A percentile compares a stretch with the other conserved stretches of the same genome.
These are phyloP conservation scores for Fulica atra DNA, from an alignment of 2,113 vertebrate genomes.

Conservation along the genomic window DNA sequence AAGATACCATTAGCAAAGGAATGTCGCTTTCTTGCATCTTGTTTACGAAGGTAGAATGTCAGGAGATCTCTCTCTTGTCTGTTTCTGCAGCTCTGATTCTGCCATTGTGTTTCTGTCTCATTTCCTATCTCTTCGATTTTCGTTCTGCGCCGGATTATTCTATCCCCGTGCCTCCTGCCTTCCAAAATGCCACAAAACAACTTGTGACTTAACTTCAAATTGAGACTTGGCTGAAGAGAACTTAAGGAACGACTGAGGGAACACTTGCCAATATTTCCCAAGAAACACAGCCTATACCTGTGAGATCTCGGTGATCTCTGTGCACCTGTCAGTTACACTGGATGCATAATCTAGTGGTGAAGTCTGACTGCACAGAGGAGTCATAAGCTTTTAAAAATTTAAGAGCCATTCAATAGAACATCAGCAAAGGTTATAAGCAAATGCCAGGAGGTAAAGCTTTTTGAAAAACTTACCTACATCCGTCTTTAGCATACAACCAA, in stretches of 20 bases:
- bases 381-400: neutral
- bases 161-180: neutral
- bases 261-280: neutral
- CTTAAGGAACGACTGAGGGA: neutral
- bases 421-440: neutral
- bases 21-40: rapidly evolving
- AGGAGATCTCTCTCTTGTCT: neutral
- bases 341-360: neutral
- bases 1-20: neutral
- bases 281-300: neutral
- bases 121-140: neutral
- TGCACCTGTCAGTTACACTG: neutral
- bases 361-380: neutral
- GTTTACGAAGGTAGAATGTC: neutral
- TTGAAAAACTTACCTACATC: neutral
- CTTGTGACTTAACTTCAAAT: neutral
- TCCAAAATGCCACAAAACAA: neutral
- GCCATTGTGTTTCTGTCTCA: neutral
- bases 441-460: neutral
- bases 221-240: neutral
- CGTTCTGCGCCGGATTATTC: rapidly evolving
- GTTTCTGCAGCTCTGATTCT: neutral
- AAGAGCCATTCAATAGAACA: neutral
- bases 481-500: neutral
- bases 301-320: neutral